Conservation (phyloP, 2,797 vertebrate species). For the Moxostoma hubbsi region DNA sequence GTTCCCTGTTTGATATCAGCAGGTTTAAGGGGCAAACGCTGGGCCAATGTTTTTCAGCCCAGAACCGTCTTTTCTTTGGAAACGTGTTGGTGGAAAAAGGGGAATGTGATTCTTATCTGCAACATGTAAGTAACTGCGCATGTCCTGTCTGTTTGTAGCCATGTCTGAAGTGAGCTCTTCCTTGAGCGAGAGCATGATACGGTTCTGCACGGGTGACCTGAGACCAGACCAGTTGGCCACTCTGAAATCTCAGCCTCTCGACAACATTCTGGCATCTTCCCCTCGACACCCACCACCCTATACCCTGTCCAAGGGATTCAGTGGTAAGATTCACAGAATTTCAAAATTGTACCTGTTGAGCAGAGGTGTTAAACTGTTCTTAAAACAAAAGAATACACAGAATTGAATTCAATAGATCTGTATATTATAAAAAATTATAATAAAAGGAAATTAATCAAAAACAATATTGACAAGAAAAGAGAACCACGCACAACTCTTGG, state of each 20-base stretch:
- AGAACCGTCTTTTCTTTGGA: no score
- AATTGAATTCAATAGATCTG: no score
- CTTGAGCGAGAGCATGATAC: conserved; percentile 81
- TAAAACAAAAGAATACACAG: no score
- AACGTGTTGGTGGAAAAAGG: no score
- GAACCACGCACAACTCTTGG: no score
- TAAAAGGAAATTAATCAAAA: no score
- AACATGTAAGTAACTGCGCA: not conserved
- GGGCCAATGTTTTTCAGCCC: no score
- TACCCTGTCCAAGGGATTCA: conserved; percentile 79
- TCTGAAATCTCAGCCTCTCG: conserved; percentile 77
- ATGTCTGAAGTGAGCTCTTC: conserved; percentile 81
- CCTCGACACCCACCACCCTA: conserved; percentile 70
- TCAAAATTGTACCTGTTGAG: not conserved
- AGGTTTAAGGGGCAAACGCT: no score
- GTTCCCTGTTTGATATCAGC: no score
- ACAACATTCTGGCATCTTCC: conserved; percentile 76
- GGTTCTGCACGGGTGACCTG: conserved; percentile 83
- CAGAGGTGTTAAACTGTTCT: not conserved
- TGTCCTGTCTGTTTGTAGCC: conserved; percentile 67
- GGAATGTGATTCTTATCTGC: no score
- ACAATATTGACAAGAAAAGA: no score
- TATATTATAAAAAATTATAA: no score
- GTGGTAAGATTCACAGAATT: conserved; percentile 74
- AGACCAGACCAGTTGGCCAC: conserved; percentile 66